phyloP scores from a whole-genome alignment of 2,797 vertebrate species.

The Sylvilagus floridanus region DNA sequence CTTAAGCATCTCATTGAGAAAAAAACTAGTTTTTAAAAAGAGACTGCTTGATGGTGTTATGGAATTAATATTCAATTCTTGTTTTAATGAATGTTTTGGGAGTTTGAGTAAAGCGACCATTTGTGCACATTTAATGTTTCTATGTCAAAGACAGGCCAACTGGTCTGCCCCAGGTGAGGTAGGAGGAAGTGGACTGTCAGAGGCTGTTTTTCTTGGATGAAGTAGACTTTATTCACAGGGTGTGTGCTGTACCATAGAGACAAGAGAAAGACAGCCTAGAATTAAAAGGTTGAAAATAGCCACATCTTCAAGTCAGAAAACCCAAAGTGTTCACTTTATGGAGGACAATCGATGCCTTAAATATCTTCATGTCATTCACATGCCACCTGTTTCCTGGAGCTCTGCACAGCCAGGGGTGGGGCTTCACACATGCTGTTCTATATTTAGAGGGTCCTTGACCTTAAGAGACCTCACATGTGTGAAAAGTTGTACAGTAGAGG shows the following conservation, averaged over 20 bases:
- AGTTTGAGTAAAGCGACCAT: neutral
- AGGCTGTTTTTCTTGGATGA: conserved; percentile 51
- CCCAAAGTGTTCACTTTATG: conserved; percentile 39
- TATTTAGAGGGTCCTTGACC: neutral
- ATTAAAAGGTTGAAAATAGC: conserved; percentile 70
- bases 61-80: neutral
- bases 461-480: neutral
- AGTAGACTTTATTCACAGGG: neutral
- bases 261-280: conserved; percentile 46
- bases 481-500: neutral
- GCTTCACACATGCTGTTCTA: neutral
- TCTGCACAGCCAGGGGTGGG: neutral
- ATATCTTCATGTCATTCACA: neutral
- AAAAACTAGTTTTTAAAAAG: conserved; percentile 47
- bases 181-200: neutral
- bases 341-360: conserved; percentile 1
- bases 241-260: neutral
- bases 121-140: neutral
- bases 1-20: neutral
- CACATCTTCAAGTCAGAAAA: conserved; percentile 35
- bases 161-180: conserved; percentile 12
- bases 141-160: neutral
- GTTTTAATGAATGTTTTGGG: neutral
- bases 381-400: conserved; percentile 44
- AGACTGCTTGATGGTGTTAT: neutral